phyloP scores from a whole-genome alignment of 2,797 vertebrate genomes.

The Sebastes alutus region DNA sequence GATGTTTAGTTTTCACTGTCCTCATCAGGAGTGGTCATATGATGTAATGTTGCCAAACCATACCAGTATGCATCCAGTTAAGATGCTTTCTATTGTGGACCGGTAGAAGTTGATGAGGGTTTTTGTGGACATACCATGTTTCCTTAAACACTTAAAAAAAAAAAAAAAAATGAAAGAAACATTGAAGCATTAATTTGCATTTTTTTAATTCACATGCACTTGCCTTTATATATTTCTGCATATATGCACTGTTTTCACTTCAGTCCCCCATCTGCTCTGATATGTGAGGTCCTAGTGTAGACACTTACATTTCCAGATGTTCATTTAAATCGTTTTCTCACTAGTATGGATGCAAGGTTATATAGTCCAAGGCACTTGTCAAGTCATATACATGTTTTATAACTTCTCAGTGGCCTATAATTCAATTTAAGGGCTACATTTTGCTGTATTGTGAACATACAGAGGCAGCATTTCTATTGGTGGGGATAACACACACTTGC shows the following conservation, averaged over 20 bases:
- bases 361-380: background rate
- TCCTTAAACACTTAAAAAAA: no score
- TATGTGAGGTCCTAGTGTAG: background rate
- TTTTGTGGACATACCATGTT: no score
- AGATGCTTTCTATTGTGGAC: no score
- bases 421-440: background rate
- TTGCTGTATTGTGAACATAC: background rate
- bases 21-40: no score
- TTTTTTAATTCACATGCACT: background rate
- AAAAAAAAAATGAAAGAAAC: background rate
- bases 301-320: background rate
- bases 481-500: background rate
- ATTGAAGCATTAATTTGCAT: rapidly evolving
- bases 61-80: no score
- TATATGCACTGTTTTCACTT: background rate
- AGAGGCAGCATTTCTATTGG: background rate
- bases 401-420: background rate
- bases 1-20: no score
- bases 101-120: no score
- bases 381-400: background rate
- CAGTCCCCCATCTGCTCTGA: background rate
- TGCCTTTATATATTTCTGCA: background rate
- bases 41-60: no score
- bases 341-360: background rate
- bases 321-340: background rate